A percentile compares a stretch with the other conserved stretches of the same genome.
phyloP scores from a whole-genome alignment of 2,797 vertebrate genomes.

The Nannoperca obscura region DNA sequence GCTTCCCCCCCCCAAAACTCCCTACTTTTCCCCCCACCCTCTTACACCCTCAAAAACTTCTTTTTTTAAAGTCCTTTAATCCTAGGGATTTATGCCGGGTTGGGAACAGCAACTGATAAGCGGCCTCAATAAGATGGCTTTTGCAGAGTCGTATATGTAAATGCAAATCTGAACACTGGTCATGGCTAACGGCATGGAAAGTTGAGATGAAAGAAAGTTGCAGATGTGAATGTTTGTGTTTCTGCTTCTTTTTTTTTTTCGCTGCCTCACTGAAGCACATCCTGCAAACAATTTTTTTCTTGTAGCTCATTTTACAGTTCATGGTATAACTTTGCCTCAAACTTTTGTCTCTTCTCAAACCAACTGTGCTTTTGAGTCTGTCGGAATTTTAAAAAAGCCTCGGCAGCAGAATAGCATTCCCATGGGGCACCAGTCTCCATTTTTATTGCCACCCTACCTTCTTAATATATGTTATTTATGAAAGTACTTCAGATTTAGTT shows the following conservation, averaged over 20 bases:
- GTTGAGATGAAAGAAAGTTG: slow-evolving; percentile 74
- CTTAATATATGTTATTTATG: slow-evolving; percentile 75
- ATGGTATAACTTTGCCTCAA: slow-evolving; percentile 36
- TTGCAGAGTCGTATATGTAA: slow-evolving; percentile 62
- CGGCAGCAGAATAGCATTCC: slow-evolving; percentile 61
- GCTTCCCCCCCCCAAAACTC: slow-evolving; percentile 45
- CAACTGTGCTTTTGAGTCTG: neutral
- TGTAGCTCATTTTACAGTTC: slow-evolving; percentile 34
- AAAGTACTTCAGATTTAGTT: slow-evolving; percentile 59
- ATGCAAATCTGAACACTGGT: slow-evolving; percentile 64
- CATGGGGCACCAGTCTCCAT: slow-evolving; percentile 61
- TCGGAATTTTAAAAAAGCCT: slow-evolving; percentile 24
- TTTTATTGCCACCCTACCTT: slow-evolving; percentile 66
- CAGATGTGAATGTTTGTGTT: slow-evolving; percentile 69
- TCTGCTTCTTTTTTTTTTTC: slow-evolving; percentile 6
- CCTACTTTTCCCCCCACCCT: slow-evolving; percentile 1
- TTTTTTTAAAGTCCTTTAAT: slow-evolving; percentile 83
- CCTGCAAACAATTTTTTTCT: slow-evolving; percentile 34
- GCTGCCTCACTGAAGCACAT: slow-evolving; percentile 38
- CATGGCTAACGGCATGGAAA: slow-evolving; percentile 71
- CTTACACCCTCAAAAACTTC: slow-evolving; percentile 52
- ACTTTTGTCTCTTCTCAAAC: slow-evolving; percentile 13
- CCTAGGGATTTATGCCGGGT: slow-evolving; percentile 80
- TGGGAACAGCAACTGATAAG: slow-evolving; percentile 83
- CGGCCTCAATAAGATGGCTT: slow-evolving; percentile 66